Evolutionary conservation across 2,797 vertebrate species (phyloP).

Genomic region (Euphonia xanthogaster): DNA sequence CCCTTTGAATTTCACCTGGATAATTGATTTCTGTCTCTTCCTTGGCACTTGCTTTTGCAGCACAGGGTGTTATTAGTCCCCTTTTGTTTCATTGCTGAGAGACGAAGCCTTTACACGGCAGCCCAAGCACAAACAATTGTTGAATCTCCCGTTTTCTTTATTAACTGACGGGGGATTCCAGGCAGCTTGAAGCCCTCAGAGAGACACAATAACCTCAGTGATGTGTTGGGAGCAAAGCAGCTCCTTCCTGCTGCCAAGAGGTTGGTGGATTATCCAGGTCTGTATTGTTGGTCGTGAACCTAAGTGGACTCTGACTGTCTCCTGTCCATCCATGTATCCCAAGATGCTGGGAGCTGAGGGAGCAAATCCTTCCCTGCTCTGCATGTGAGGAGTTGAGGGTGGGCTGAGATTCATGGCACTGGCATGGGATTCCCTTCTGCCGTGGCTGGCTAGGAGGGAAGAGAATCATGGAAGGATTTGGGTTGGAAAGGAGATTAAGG

Average conservation of each 20-base stretch:
- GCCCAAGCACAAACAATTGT: constrained; percentile 76
- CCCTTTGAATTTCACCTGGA: constrained; percentile 68
- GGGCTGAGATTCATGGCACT: neutral
- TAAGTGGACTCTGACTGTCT: neutral
- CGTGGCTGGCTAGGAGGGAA: neutral
- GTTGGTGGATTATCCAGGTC: constrained; percentile 41
- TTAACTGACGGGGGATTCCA: constrained; percentile 71
- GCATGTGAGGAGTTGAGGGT: rapidly evolving
- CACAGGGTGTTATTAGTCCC: constrained; percentile 73
- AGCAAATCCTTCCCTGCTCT: neutral
- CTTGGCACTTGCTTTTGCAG: constrained; percentile 66
- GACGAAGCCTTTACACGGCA: constrained; percentile 75
- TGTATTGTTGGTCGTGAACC: neutral
- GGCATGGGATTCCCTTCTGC: neutral
- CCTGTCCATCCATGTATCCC: neutral
- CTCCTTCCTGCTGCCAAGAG: constrained; percentile 50
- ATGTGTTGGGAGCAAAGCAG: constrained; percentile 55
- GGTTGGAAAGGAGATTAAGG: neutral
- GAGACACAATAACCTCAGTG: constrained; percentile 50
- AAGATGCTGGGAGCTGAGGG: neutral
- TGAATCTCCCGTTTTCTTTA: constrained; percentile 73
- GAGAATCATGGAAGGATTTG: neutral
- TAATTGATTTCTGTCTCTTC: constrained; percentile 79
- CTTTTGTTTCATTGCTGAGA: constrained; percentile 75
- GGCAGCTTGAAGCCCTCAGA: constrained; percentile 56